These are phyloP conservation scores for Fratercula arctica DNA, from an alignment of 2,797 vertebrate species.

Conservation along the genomic window DNA sequence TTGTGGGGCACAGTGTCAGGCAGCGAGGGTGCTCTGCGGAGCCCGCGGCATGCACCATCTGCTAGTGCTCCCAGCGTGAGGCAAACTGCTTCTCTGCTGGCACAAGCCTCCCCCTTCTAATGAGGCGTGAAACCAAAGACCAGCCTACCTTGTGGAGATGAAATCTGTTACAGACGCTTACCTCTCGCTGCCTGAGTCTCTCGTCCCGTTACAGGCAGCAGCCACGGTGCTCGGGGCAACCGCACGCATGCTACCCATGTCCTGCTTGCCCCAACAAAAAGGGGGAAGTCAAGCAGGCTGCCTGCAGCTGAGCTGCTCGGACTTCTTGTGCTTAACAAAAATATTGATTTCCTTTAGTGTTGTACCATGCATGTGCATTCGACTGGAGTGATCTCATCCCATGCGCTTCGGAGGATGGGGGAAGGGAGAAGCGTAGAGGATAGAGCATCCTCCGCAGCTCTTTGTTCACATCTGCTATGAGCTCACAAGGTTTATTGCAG, in stretches of 20 bases:
- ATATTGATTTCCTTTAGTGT: constrained; percentile 39
- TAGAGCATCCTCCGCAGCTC: constrained; percentile 39
- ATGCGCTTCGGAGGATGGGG: background rate
- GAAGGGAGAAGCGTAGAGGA: constrained; percentile 29
- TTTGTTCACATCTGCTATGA: constrained; percentile 71
- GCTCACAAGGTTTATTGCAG: constrained; percentile 46
- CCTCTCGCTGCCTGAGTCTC: background rate
- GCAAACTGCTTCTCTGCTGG: background rate
- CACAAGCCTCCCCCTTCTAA: constrained; percentile 21
- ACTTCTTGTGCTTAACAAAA: constrained; percentile 10
- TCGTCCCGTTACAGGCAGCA: background rate
- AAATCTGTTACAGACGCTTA: background rate
- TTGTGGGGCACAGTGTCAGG: background rate
- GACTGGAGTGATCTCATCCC: constrained; percentile 36
- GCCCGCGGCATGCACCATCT: background rate
- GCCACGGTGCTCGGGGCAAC: rapidly evolving
- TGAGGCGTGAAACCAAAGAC: constrained; percentile 36
- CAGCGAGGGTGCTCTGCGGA: background rate
- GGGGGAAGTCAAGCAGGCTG: background rate
- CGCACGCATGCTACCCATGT: rapidly evolving
- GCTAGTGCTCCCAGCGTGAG: constrained; percentile 1
- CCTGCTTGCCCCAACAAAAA: background rate
- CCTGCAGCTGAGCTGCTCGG: constrained; percentile 18
- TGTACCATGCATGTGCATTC: background rate
- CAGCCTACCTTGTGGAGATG: constrained; percentile 11